A percentile compares a stretch with the other conserved stretches of the same genome.
Conservation (phyloP, 2,888 invertebrate genomes). For the Pristionchus exspectatus region DNA sequence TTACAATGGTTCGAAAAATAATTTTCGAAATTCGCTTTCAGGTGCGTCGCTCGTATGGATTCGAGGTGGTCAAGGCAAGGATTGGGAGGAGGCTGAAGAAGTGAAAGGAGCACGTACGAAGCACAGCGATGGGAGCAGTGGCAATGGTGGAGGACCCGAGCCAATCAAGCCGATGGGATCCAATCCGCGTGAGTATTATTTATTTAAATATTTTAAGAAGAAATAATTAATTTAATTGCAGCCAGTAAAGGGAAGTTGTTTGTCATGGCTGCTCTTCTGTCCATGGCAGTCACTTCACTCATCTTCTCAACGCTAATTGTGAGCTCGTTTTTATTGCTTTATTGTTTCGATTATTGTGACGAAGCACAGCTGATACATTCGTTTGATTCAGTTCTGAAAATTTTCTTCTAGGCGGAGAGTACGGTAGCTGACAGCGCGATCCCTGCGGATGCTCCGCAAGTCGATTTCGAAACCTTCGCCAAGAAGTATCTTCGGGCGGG, state of each 20-base stretch:
- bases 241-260: slow-evolving; percentile 47
- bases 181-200: background rate
- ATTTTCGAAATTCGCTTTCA: background rate
- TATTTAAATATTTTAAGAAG: background rate
- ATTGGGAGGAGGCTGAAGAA: slow-evolving; percentile 37
- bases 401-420: background rate
- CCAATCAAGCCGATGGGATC: slow-evolving; percentile 32
- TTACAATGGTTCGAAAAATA: background rate
- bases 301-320: slow-evolving; percentile 53
- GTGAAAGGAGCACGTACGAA: slow-evolving; percentile 26
- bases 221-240: background rate
- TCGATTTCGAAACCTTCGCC: slow-evolving; percentile 62
- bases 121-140: slow-evolving; percentile 3
- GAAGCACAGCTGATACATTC: background rate
- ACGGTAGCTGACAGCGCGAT: slow-evolving; percentile 29
- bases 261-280: slow-evolving; percentile 40
- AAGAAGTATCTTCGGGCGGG: slow-evolving; percentile 65
- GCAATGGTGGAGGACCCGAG: background rate
- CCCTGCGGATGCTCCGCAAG: slow-evolving; percentile 33
- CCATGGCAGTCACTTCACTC: slow-evolving; percentile 52
- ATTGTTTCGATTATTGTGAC: background rate
- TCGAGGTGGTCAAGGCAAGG: slow-evolving; percentile 18
- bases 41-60: slow-evolving; percentile 26
- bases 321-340: background rate
- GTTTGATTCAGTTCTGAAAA: background rate